These are phyloP conservation scores for Trichacis sp. DNA, from an alignment of 2,888 invertebrate species.

Conservation along the genomic window DNA sequence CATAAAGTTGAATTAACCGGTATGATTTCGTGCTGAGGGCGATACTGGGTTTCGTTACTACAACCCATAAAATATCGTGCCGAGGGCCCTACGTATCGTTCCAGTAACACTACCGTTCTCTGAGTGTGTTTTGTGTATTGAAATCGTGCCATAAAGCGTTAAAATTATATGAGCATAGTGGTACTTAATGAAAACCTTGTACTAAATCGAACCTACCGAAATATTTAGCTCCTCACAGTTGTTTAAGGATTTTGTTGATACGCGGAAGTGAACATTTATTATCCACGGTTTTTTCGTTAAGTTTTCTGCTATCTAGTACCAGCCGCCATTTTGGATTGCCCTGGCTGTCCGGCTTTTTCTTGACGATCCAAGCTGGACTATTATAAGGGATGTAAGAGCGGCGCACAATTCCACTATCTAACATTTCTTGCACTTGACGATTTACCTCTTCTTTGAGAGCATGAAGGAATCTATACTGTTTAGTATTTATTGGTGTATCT, in stretches of 20 bases:
- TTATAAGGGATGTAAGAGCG: constrained; percentile 1
- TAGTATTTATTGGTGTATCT: constrained; percentile 8
- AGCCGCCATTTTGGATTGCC: constrained; percentile 11
- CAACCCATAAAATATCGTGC: too few species aligned
- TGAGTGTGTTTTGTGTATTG: too few species aligned
- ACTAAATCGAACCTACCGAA: background rate
- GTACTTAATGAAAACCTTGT: background rate
- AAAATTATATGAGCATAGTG: too few species aligned
- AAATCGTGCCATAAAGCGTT: too few species aligned
- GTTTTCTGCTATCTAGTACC: constrained; percentile 7
- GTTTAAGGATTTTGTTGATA: background rate
- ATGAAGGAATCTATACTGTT: constrained; percentile 15
- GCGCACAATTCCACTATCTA: constrained; percentile 5
- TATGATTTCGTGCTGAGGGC: too few species aligned
- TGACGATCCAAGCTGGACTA: constrained; percentile 11
- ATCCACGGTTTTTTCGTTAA: background rate
- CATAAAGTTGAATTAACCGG: too few species aligned
- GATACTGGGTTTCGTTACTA: too few species aligned
- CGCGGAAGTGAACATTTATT: background rate
- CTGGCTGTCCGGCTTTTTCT: constrained; percentile 3
- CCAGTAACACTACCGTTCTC: too few species aligned
- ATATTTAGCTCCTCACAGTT: background rate
- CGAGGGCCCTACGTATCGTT: too few species aligned
- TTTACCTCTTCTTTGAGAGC: constrained; percentile 11
- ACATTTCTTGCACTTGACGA: constrained; percentile 10